Evolutionary conservation across 2,888 invertebrate genomes (phyloP).

Genomic region (Parnassius smintheus): DNA sequence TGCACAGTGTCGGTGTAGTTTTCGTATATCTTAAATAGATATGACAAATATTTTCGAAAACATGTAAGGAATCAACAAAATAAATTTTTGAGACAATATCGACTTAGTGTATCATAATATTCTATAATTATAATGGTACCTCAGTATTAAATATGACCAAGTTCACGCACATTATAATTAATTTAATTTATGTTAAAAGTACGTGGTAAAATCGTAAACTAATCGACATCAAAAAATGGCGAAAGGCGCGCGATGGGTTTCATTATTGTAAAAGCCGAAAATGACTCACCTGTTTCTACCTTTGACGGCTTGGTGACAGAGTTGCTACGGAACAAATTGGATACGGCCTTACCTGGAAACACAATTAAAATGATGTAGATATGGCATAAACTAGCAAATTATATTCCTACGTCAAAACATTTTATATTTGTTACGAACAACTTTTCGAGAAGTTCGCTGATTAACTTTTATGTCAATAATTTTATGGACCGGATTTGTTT

Average conservation of each 20-base stretch:
- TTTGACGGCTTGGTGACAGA: slow-evolving; percentile 7
- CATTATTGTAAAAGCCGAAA: slow-evolving; percentile 51
- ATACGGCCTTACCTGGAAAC: slow-evolving; percentile 36
- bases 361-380: slow-evolving; percentile 16
- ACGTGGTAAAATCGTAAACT: slow-evolving; percentile 3
- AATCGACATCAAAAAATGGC: slow-evolving; percentile 9
- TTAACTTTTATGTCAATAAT: too few species aligned
- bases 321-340: slow-evolving; percentile 34
- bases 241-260: slow-evolving; percentile 28
- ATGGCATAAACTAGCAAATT: background rate
- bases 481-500: too few species aligned
- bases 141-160: background rate
- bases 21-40: too few species aligned
- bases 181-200: slow-evolving; percentile 16
- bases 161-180: slow-evolving; percentile 21
- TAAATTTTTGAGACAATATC: too few species aligned
- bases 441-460: too few species aligned
- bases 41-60: too few species aligned
- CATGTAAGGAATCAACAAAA: too few species aligned
- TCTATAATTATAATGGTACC: background rate
- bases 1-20: too few species aligned
- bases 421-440: too few species aligned
- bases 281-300: slow-evolving; percentile 41
- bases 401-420: too few species aligned
- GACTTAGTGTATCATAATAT: too few species aligned